phyloP scores from a whole-genome alignment of 2,888 invertebrate species.

The Luffia ferchaultella region DNA sequence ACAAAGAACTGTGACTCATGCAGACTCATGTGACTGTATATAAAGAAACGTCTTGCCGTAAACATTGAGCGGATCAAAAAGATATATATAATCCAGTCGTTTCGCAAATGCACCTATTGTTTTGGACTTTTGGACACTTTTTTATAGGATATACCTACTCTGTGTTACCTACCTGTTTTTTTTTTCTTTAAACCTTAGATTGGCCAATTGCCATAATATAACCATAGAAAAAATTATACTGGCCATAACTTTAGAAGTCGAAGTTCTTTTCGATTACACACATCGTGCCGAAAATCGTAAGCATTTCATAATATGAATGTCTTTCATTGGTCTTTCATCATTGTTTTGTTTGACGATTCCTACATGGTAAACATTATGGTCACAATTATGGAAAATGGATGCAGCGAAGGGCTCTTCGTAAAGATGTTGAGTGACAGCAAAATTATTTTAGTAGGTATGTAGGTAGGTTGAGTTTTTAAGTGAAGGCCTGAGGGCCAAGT shows the following conservation, averaged over 20 bases:
- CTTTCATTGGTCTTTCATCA: conserved; percentile 7
- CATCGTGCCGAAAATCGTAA: conserved; percentile 7
- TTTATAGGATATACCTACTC: conserved; percentile 13
- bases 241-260: conserved; percentile 12
- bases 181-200: conserved; percentile 14
- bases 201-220: conserved; percentile 13
- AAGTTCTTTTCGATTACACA: conserved; percentile 13
- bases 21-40: neutral
- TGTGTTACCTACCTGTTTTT: conserved; percentile 10
- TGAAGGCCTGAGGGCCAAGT: too few species aligned
- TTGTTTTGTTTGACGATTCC: conserved; percentile 9
- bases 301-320: neutral
- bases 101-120: conserved; percentile 15
- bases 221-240: conserved; percentile 9
- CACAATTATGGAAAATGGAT: conserved; percentile 17
- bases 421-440: conserved; percentile 15
- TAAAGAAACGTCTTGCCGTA: neutral
- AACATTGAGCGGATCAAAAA: neutral
- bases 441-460: neutral
- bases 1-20: neutral
- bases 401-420: conserved; percentile 18
- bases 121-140: conserved; percentile 14
- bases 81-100: conserved; percentile 2
- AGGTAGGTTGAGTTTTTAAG: conserved; percentile 13
- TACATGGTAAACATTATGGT: conserved; percentile 15